Base-by-base conservation (phyloP, 2,888 invertebrate genomes). In the Pammene aurita region DNA sequence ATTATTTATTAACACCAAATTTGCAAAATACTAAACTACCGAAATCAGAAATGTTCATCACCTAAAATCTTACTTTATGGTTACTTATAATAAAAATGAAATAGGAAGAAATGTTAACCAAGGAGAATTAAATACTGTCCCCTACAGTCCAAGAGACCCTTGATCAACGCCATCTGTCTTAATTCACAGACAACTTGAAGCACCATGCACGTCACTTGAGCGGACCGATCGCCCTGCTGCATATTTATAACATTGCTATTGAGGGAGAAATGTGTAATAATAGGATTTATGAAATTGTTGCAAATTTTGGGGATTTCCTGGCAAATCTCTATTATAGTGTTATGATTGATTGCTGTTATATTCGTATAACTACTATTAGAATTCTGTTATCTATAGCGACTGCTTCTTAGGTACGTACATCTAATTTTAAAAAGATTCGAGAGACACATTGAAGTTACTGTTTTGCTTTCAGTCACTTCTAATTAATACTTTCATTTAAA, bases 91-190 rank as follows among this genome's bases (percentile, higher is more conserved):
- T 18, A 38, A 18, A 5, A n/a, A 42, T 9, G 46, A 38, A 50
- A 38, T 63, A 18, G 57, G 14, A 42, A 26, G 46, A 54, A 50
- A 57, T 14, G 44, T 35, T 13, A 44, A 26, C n/a, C n/a, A 0
- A 63, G n/a, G 18, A 50, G 16, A 18, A 26, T 26, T 26, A 35
- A 16, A 13, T 44, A 44, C 41, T 35, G 26, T 55, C 65, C 65
- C 69, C 55, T 14, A 54, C 42, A 55, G 65, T 68, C 61, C 64
- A 55, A 61, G 70, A 70, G 64, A 50, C 66, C 71, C 72, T 72
- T 71, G 71, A 70, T 75, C 74, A 73, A 66, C 73, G 79, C 86
- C 86, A 88, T 88, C 86, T 87, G 85, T 88, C 87, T 86, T 80
- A 79, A 85, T 84, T 80, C 74, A 73, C 74, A 78, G 82, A 84